Conservation (phyloP, 2,113 vertebrate species). For the Ceuthmochares aereus region DNA sequence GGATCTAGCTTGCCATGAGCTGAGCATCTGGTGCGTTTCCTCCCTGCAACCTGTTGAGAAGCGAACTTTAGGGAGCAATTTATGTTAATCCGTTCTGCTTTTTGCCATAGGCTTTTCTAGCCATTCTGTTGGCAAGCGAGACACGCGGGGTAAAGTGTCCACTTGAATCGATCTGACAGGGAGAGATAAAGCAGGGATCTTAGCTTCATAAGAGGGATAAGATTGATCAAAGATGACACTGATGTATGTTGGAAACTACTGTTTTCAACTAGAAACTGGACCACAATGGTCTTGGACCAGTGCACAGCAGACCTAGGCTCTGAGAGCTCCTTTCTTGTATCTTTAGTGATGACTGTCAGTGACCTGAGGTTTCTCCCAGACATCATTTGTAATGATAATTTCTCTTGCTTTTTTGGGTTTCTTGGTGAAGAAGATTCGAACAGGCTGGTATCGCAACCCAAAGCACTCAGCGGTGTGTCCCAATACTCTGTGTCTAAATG, state of each 20-base stretch:
- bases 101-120: background rate
- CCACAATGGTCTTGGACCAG: rapidly evolving
- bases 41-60: background rate
- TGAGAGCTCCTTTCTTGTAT: rapidly evolving
- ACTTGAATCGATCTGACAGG: background rate
- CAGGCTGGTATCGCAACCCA: background rate
- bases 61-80: background rate
- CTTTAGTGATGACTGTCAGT: rapidly evolving
- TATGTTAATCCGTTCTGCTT: background rate
- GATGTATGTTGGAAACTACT: background rate
- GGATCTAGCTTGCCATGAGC: background rate
- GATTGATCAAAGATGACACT: background rate
- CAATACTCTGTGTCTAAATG: rapidly evolving
- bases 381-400: rapidly evolving
- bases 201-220: background rate
- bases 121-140: background rate
- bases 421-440: background rate
- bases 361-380: background rate
- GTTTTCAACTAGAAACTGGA: background rate
- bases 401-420: background rate
- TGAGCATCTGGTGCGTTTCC: background rate
- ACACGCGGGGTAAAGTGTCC: background rate
- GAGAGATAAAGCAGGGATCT: background rate
- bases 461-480: rapidly evolving
- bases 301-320: rapidly evolving